phyloP scores from a whole-genome alignment of 2,888 invertebrate genomes.

The Smittia aterrima region DNA sequence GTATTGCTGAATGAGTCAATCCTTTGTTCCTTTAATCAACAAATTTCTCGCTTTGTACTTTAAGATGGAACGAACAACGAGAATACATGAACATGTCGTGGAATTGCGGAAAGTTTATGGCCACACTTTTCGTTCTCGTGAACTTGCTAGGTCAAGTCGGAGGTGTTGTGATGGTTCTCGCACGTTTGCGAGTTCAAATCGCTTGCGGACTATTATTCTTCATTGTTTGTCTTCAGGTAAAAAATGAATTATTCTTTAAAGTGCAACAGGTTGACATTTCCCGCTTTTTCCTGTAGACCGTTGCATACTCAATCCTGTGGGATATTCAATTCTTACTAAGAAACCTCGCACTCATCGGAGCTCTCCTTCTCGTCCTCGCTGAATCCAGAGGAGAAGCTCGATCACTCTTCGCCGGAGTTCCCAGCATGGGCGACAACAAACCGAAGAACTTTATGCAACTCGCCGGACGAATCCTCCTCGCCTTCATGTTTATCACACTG shows the following conservation, averaged over 20 bases:
- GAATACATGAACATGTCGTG: slow-evolving; percentile 98
- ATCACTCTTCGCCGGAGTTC: slow-evolving; percentile 94
- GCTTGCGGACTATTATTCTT: slow-evolving; percentile 91
- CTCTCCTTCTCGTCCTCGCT: slow-evolving; percentile 92
- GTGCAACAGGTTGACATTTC: slow-evolving; percentile 35
- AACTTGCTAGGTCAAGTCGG: slow-evolving; percentile 96
- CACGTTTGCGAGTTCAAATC: slow-evolving; percentile 84
- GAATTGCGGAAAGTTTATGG: slow-evolving; percentile 93
- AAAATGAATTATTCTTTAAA: slow-evolving; percentile 43
- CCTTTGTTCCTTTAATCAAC: too few relatives aligned
- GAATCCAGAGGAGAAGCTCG: slow-evolving; percentile 92
- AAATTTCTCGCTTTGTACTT: background rate
- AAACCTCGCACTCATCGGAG: slow-evolving; percentile 95
- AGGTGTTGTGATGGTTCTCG: slow-evolving; percentile 94
- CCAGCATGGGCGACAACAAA: slow-evolving; percentile 88
- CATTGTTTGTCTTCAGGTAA: slow-evolving; percentile 93
- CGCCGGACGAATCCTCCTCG: slow-evolving; percentile 89
- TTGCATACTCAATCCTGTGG: slow-evolving; percentile 97
- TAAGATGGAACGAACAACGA: slow-evolving; percentile 84
- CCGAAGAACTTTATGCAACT: slow-evolving; percentile 96
- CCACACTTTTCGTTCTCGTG: slow-evolving; percentile 90
- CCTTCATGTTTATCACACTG: slow-evolving; percentile 98
- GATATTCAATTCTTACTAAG: slow-evolving; percentile 95
- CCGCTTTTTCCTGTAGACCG: slow-evolving; percentile 63
- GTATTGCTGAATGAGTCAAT: background rate